Percentiles rank a stretch among this genome's conserved stretches.
These are phyloP conservation scores for Drosophila dives DNA, from an alignment of 2,888 invertebrate genomes.

Conservation along the genomic window DNA sequence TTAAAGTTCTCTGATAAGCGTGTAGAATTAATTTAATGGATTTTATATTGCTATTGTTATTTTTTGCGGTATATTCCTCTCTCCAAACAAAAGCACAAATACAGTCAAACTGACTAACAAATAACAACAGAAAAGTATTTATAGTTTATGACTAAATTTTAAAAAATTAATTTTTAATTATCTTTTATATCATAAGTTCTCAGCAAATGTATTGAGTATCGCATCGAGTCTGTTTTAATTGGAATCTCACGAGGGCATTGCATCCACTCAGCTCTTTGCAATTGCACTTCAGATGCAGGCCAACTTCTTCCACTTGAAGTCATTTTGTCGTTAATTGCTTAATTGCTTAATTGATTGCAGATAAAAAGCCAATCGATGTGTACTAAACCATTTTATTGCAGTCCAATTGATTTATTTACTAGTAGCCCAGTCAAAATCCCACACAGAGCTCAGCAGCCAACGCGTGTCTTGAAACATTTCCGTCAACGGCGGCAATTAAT, in stretches of 20 bases:
- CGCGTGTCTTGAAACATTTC: slow-evolving; percentile 47
- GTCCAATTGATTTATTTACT: slow-evolving; percentile 65
- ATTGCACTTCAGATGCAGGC: slow-evolving; percentile 4
- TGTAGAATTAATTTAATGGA: slow-evolving; percentile 54
- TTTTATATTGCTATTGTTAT: slow-evolving; percentile 16
- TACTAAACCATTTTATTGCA: slow-evolving; percentile 46
- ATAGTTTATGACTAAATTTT: neutral
- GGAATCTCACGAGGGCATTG: neutral
- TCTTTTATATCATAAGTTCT: neutral
- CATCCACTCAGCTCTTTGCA: neutral
- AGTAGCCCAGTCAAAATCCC: slow-evolving; percentile 46
- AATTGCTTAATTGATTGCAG: slow-evolving; percentile 55
- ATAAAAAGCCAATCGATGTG: slow-evolving; percentile 19
- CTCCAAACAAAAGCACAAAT: neutral
- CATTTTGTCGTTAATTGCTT: slow-evolving; percentile 29
- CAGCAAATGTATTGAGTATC: neutral
- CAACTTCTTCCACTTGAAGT: slow-evolving; percentile 21
- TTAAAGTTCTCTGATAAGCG: slow-evolving; percentile 53
- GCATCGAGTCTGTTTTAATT: slow-evolving; percentile 2
- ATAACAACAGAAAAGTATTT: neutral
- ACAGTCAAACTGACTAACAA: neutral
- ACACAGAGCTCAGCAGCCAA: slow-evolving; percentile 55
- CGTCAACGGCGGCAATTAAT: slow-evolving; percentile 53
- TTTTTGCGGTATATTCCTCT: neutral
- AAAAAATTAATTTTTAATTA: neutral